Conservation (phyloP, 2,888 invertebrate genomes). For the Eurytoma californica region DNA sequence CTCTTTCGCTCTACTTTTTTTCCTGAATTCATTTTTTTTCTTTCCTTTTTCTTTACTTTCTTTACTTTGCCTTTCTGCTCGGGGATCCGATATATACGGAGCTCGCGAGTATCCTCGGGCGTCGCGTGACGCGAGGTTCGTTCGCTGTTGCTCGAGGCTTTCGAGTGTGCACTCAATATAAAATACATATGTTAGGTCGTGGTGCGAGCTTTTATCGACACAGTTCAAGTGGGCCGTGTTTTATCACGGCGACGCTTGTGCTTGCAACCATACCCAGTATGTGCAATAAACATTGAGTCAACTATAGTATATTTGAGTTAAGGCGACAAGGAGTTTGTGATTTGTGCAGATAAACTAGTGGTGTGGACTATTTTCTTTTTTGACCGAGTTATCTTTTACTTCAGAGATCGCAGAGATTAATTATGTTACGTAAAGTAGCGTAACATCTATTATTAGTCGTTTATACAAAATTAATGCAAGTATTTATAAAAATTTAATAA, state of each 20-base stretch:
- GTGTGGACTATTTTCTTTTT: too few species aligned
- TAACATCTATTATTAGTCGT: too few species aligned
- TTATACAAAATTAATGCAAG: too few species aligned
- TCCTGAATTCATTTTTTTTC: neutral
- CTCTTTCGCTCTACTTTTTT: conserved; percentile 6
- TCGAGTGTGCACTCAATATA: conserved; percentile 55
- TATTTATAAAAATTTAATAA: too few species aligned
- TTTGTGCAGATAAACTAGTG: too few species aligned
- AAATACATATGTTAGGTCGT: conserved; percentile 44
- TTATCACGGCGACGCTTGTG: neutral
- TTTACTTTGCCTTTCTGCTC: neutral
- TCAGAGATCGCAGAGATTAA: too few species aligned
- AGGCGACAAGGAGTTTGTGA: neutral
- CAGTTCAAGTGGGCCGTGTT: conserved; percentile 25
- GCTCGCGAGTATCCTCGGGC: neutral
- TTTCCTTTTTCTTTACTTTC: too few species aligned
- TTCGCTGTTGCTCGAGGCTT: conserved; percentile 7
- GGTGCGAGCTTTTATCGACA: conserved; percentile 35
- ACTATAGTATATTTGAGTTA: conserved; percentile 1
- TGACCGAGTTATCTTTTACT: too few species aligned
- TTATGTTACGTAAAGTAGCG: too few species aligned
- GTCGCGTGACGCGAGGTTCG: too few species aligned
- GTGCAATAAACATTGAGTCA: conserved; percentile 49
- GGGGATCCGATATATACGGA: neutral
- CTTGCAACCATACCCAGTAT: conserved; percentile 51